Evolutionary conservation across 2,888 invertebrate species (phyloP).

Genomic region (Diogma glabrata): DNA sequence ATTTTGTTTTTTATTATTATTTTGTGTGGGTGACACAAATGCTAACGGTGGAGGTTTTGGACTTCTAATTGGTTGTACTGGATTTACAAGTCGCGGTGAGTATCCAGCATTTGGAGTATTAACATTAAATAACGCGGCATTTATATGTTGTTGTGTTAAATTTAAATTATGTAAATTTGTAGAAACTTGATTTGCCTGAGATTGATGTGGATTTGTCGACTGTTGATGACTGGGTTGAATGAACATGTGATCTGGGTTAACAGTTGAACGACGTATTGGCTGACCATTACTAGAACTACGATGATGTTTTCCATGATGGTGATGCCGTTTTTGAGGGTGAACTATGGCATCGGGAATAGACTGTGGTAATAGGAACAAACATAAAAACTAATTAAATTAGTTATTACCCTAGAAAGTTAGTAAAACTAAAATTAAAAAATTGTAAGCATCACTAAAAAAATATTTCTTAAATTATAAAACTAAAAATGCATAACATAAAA

Average conservation of each 20-base stretch:
- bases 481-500: neutral
- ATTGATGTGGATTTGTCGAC: neutral
- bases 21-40: slow-evolving; percentile 2
- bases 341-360: slow-evolving; percentile 13
- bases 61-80: neutral
- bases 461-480: neutral
- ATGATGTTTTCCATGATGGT: slow-evolving; percentile 28
- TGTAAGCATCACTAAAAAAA: no score
- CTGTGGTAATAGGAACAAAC: neutral
- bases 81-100: slow-evolving; percentile 18
- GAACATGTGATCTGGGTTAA: slow-evolving; percentile 11
- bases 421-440: no score
- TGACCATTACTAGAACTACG: slow-evolving; percentile 25
- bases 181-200: neutral
- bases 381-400: neutral
- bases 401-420: no score
- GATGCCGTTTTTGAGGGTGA: slow-evolving; percentile 21
- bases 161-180: slow-evolving; percentile 17
- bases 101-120: slow-evolving; percentile 20
- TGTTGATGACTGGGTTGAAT: slow-evolving; percentile 17
- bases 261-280: slow-evolving; percentile 14
- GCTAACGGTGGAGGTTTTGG: slow-evolving; percentile 9
- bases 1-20: slow-evolving; percentile 5
- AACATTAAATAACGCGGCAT: slow-evolving; percentile 23
- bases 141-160: slow-evolving; percentile 23